phyloP scores from a whole-genome alignment of 2,113 vertebrate species.

The Lampris incognitus region DNA sequence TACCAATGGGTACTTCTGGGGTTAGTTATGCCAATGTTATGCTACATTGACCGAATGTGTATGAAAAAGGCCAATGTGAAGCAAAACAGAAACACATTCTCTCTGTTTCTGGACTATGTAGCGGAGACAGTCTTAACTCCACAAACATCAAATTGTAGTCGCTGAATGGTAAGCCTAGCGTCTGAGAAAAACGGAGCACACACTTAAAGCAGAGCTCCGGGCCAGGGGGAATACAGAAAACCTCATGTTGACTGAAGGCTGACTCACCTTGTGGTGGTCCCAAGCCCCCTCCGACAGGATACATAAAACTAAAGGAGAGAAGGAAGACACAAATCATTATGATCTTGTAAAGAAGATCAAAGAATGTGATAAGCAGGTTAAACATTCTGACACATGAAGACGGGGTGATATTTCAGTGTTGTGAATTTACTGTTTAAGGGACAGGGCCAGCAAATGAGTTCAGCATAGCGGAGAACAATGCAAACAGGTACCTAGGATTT shows the following conservation, averaged over 20 bases:
- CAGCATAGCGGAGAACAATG: neutral
- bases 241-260: conserved; percentile 6
- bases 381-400: neutral
- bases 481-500: too few relatives aligned
- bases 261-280: conserved; percentile 93
- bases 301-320: conserved; percentile 89
- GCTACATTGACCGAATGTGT: too few relatives aligned
- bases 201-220: neutral
- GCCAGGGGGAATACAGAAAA: neutral
- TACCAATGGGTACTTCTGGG: neutral
- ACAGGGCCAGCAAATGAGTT: neutral
- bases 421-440: neutral
- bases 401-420: neutral
- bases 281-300: conserved; percentile 91
- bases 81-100: too few relatives aligned
- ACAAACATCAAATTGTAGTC: too few relatives aligned
- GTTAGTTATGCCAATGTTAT: neutral
- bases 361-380: neutral
- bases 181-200: neutral
- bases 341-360: neutral
- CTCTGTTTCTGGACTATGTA: too few relatives aligned
- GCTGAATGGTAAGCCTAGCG: neutral
- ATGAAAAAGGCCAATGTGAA: too few relatives aligned
- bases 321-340: conserved; percentile 59
- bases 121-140: too few relatives aligned